Conservation (phyloP, 2,888 invertebrate species). For the Ophraella communa region DNA sequence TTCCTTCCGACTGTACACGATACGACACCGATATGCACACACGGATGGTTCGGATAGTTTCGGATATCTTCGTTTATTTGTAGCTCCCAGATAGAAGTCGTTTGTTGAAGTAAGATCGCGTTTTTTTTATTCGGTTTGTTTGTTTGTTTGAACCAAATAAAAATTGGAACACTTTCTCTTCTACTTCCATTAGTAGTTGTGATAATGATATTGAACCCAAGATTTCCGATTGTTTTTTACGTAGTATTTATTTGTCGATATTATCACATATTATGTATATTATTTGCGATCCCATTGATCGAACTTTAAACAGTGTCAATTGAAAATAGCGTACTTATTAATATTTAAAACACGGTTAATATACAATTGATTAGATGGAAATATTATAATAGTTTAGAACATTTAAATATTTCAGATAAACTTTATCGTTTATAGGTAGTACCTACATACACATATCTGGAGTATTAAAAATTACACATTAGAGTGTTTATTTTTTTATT, state of each 20-base stretch:
- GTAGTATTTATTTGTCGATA: not conserved
- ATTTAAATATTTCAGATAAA: too few species aligned
- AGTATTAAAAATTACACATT: too few species aligned
- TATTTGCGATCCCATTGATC: not conserved
- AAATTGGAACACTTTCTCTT: conserved; percentile 25
- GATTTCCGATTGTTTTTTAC: not conserved
- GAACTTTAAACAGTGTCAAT: too few species aligned
- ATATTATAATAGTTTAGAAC: too few species aligned
- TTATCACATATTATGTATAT: not conserved
- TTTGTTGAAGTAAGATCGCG: not conserved
- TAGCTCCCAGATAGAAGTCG: not conserved
- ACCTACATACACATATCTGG: too few species aligned
- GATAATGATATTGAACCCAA: conserved; percentile 14
- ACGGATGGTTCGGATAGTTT: not conserved
- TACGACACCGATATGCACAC: conserved; percentile 11
- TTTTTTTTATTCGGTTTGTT: not conserved
- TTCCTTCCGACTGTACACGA: not conserved
- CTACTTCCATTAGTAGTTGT: not conserved
- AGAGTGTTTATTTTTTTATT: too few species aligned
- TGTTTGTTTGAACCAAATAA: conserved; percentile 13
- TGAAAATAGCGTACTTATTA: too few species aligned
- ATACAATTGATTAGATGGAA: too few species aligned
- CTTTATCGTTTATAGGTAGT: too few species aligned
- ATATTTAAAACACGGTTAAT: too few species aligned
- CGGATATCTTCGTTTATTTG: not conserved